Evolutionary conservation across 2,888 invertebrate species (phyloP).

Genomic region (Eubasilissa splendida): DNA sequence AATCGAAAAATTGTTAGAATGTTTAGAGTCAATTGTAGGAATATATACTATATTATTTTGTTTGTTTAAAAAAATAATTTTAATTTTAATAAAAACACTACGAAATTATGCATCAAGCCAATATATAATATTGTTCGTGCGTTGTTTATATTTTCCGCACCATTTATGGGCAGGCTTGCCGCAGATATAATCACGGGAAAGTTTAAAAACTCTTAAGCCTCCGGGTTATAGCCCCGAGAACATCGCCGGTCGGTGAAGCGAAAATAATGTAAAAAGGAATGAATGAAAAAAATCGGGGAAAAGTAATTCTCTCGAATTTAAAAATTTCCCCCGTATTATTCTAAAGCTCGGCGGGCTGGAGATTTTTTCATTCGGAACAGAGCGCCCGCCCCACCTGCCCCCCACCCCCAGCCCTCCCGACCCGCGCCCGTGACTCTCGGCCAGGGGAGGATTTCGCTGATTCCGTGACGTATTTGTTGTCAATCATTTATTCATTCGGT

Average conservation of each 20-base stretch:
- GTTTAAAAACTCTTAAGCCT: slow-evolving; percentile 23
- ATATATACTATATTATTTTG: not conserved
- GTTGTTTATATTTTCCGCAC: slow-evolving; percentile 1
- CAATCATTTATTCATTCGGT: no score
- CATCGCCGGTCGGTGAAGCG: slow-evolving; percentile 5
- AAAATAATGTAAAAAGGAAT: slow-evolving; percentile 4
- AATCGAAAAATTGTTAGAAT: no score
- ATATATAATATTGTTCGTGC: no score
- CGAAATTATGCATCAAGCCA: no score
- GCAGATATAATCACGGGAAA: slow-evolving; percentile 24
- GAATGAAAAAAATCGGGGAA: slow-evolving; percentile 31
- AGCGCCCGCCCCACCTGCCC: not conserved
- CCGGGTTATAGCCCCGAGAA: slow-evolving; percentile 1
- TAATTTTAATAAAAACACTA: no score
- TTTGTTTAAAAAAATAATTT: no score
- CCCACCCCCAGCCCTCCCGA: not conserved
- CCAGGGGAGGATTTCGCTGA: not conserved
- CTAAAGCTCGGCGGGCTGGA: slow-evolving; percentile 35
- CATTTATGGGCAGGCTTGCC: not conserved
- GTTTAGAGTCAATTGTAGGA: not conserved
- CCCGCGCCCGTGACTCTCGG: not conserved
- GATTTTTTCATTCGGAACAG: slow-evolving; percentile 51
- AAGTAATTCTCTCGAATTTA: slow-evolving; percentile 49
- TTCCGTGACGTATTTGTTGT: not conserved
- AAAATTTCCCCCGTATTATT: slow-evolving; percentile 48